phyloP scores from a whole-genome alignment of 2,113 vertebrate species.

The Peucedramus taeniatus region DNA sequence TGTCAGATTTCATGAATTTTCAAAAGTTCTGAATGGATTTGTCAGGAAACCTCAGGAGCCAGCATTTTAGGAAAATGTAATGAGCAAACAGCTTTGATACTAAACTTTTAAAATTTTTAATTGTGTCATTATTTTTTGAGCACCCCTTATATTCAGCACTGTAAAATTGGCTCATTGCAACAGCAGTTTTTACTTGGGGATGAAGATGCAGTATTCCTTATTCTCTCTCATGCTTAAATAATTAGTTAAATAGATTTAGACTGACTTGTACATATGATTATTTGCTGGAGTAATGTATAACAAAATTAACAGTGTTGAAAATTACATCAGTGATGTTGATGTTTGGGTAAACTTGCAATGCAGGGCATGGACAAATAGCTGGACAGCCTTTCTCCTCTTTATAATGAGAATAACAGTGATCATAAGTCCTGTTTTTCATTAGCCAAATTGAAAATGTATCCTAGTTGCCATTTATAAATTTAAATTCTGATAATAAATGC shows the following conservation, averaged over 20 bases:
- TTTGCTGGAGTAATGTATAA: constrained; percentile 39
- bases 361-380: constrained; percentile 10
- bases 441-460: constrained; percentile 40
- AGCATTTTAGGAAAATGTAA: neutral
- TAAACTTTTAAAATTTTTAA: constrained; percentile 11
- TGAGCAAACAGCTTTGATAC: constrained; percentile 18
- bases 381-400: neutral
- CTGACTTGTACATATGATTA: constrained; percentile 21
- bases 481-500: constrained; percentile 46
- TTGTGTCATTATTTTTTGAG: constrained; percentile 41
- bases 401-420: neutral
- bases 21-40: neutral
- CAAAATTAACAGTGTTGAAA: constrained; percentile 43
- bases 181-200: constrained; percentile 7
- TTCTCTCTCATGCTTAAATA: constrained; percentile 53
- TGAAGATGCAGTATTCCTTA: constrained; percentile 72
- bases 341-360: neutral
- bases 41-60: constrained; percentile 10
- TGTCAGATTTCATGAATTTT: neutral
- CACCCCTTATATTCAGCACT: constrained; percentile 49
- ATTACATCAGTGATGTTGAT: constrained; percentile 23
- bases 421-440: neutral
- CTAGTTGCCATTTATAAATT: constrained; percentile 44
- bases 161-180: constrained; percentile 51
- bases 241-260: constrained; percentile 51